Conservation (phyloP, 2,888 invertebrate genomes). For the Syritta pipiens region DNA sequence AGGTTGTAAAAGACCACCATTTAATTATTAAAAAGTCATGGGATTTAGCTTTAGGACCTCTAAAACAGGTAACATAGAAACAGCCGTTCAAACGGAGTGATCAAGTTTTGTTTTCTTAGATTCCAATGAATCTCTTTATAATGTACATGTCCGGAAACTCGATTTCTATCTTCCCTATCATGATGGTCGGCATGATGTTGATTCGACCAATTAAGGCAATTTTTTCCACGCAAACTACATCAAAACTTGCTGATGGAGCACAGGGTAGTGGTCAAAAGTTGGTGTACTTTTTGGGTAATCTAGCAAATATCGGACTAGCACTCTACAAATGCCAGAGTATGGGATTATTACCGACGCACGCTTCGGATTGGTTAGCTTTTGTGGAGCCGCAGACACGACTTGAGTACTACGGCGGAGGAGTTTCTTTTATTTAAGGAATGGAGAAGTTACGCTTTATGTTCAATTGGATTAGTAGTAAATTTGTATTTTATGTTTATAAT, state of each 20-base stretch:
- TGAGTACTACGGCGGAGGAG: conserved; percentile 92
- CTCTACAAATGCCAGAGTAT: conserved; percentile 98
- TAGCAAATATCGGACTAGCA: conserved; percentile 94
- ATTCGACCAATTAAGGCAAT: conserved; percentile 97
- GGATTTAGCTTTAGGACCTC: conserved; percentile 96
- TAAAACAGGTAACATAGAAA: conserved; percentile 86
- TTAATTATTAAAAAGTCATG: conserved; percentile 96
- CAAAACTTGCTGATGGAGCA: conserved; percentile 96
- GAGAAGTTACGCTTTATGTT: conserved; percentile 28
- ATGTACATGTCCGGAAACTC: conserved; percentile 99
- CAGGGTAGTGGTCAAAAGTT: conserved; percentile 94
- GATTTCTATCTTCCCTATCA: conserved; percentile 99
- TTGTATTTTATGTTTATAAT: conserved; percentile 17
- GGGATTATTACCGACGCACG: conserved; percentile 97
- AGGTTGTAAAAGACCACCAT: conserved; percentile 90
- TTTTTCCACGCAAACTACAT: conserved; percentile 92
- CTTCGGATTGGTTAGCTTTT: conserved; percentile 99
- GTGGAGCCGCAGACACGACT: conserved; percentile 92
- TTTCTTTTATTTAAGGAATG: conserved; percentile 81
- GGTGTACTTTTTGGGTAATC: conserved; percentile 95
- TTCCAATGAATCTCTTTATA: conserved; percentile 99
- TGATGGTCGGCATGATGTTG: conserved; percentile 99
- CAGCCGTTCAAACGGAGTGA: not conserved
- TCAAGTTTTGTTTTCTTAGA: conserved; percentile 70
- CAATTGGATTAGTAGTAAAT: conserved; percentile 62